Percentiles rank a stretch among this genome's conserved stretches.
Evolutionary conservation across 2,888 invertebrate genomes (phyloP).

Genomic region (Carterocephalus palaemon): DNA sequence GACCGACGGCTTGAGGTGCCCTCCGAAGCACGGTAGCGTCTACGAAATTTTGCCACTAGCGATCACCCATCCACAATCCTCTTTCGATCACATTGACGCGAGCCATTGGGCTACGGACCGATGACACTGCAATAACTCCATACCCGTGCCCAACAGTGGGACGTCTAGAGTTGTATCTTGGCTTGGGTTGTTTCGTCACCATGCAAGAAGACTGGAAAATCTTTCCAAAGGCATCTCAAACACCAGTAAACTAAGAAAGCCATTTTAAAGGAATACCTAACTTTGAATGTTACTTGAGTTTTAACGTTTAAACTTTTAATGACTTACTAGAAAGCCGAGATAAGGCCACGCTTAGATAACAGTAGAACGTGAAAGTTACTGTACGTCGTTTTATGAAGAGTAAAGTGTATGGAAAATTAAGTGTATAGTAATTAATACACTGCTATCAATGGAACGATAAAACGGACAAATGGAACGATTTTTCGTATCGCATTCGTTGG

Average conservation of each 20-base stretch:
- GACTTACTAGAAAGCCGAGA: constrained; percentile 28
- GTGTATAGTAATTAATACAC: neutral
- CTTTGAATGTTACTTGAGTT: constrained; percentile 29
- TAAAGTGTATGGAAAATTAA: neutral
- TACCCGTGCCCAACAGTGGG: too few species aligned
- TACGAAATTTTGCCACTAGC: too few species aligned
- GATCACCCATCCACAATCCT: too few species aligned
- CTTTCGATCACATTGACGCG: too few species aligned
- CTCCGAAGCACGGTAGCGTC: too few species aligned
- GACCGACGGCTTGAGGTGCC: too few species aligned
- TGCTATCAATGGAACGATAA: too few species aligned
- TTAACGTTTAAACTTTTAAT: constrained; percentile 33
- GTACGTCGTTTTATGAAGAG: constrained; percentile 9
- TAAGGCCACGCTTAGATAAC: constrained; percentile 9
- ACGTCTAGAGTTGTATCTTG: too few species aligned
- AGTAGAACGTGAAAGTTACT: constrained; percentile 9
- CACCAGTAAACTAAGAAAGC: constrained; percentile 19
- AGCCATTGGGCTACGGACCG: too few species aligned
- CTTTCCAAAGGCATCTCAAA: constrained; percentile 9
- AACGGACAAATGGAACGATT: too few species aligned
- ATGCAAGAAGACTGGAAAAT: neutral
- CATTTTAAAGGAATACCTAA: constrained; percentile 27
- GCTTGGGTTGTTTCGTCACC: neutral
- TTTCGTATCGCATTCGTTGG: too few species aligned
- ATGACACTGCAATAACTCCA: too few species aligned